phyloP scores from a whole-genome alignment of 2,113 vertebrate species.

The Sylvia atricapilla region DNA sequence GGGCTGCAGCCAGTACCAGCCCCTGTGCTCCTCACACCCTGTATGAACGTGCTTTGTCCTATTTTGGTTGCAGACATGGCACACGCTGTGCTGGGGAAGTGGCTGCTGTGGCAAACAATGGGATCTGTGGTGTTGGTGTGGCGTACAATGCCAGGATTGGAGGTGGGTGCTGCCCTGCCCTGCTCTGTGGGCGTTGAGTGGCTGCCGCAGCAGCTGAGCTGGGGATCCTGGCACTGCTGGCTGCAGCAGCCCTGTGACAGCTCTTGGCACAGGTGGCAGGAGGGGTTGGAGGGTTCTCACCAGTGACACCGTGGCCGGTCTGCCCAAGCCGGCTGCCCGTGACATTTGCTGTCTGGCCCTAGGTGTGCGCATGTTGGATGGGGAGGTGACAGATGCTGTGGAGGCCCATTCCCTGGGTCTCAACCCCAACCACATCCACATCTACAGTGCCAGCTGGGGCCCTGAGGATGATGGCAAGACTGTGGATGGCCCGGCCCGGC shows the following conservation, averaged over 20 bases:
- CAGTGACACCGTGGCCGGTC: rapidly evolving
- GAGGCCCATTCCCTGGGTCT: slow-evolving; percentile 94
- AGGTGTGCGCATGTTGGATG: slow-evolving; percentile 98
- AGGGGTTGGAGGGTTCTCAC: not conserved
- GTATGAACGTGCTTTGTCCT: rapidly evolving
- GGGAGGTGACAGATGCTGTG: slow-evolving; percentile 95
- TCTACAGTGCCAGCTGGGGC: slow-evolving; percentile 98
- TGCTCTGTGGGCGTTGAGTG: rapidly evolving
- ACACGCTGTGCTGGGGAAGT: slow-evolving; percentile 95
- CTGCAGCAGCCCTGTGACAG: not conserved
- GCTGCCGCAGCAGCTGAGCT: rapidly evolving
- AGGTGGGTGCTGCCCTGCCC: slow-evolving; percentile 73
- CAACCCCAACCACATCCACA: slow-evolving; percentile 93
- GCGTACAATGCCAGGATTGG: slow-evolving; percentile 93
- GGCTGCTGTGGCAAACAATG: slow-evolving; percentile 90
- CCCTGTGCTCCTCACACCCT: rapidly evolving
- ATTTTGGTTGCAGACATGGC: slow-evolving; percentile 79
- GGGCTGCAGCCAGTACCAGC: rapidly evolving
- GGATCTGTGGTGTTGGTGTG: slow-evolving; percentile 91
- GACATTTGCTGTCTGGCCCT: not conserved
- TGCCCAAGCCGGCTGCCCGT: rapidly evolving
- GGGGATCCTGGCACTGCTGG: not conserved
- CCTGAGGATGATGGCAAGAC: slow-evolving; percentile 96
- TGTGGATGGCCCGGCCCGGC: slow-evolving; percentile 92
- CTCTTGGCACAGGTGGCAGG: rapidly evolving